Conservation (phyloP, 2,797 vertebrate species). For the Chromis chromis region DNA sequence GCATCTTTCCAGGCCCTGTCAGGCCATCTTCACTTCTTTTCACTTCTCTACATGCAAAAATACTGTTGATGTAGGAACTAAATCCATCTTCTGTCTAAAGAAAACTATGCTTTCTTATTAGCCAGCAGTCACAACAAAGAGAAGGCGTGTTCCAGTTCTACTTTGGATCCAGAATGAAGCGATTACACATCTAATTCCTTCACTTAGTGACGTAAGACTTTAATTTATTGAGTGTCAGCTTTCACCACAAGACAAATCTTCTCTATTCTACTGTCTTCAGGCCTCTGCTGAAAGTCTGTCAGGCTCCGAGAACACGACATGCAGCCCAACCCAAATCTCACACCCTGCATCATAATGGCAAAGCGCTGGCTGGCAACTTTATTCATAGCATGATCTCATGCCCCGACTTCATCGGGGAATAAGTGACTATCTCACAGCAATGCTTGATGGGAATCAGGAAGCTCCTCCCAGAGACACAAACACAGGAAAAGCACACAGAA, state of each 20-base stretch:
- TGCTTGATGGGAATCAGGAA: conserved; percentile 73
- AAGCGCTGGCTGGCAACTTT: conserved; percentile 38
- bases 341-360: conserved; percentile 22
- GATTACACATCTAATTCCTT: neutral
- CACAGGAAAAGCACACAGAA: conserved; percentile 59
- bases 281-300: neutral
- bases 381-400: conserved; percentile 63
- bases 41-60: neutral
- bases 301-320: neutral
- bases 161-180: neutral
- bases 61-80: neutral
- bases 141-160: neutral
- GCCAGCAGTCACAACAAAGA: neutral
- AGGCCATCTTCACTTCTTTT: neutral
- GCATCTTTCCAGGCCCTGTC: neutral
- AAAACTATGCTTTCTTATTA: too few relatives aligned
- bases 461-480: conserved; percentile 72
- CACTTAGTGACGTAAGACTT: neutral
- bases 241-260: too few relatives aligned
- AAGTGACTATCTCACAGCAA: conserved; percentile 53
- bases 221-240: neutral
- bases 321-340: conserved; percentile 18
- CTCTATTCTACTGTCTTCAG: neutral
- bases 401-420: conserved; percentile 52
- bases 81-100: too few relatives aligned